phyloP scores from a whole-genome alignment of 2,113 vertebrate genomes.

The Brachirus orientalis region DNA sequence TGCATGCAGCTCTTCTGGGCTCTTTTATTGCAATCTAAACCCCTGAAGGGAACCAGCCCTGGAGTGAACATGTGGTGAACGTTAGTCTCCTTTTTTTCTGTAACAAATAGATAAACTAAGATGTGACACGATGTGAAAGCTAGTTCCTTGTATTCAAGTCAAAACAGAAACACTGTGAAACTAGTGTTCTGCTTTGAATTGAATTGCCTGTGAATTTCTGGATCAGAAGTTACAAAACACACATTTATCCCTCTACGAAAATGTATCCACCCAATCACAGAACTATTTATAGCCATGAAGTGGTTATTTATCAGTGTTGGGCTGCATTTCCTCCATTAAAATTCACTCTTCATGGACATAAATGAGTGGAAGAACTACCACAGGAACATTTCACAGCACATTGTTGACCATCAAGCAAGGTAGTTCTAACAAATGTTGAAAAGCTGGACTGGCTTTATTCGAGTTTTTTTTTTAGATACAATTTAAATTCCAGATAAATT shows the following conservation, averaged over 20 bases:
- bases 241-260: conserved; percentile 31
- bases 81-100: conserved; percentile 60
- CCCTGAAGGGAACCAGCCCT: conserved; percentile 52
- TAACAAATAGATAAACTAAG: conserved; percentile 54
- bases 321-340: conserved; percentile 56
- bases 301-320: conserved; percentile 48
- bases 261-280: conserved; percentile 36
- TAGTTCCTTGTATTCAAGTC: conserved; percentile 39
- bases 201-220: background rate
- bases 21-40: conserved; percentile 66
- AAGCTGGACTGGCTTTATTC: conserved; percentile 74
- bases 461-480: conserved; percentile 49
- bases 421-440: conserved; percentile 51
- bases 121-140: conserved; percentile 50
- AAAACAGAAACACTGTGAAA: conserved; percentile 34
- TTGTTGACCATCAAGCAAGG: conserved; percentile 52
- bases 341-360: conserved; percentile 22
- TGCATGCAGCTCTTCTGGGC: conserved; percentile 54
- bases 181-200: conserved; percentile 27
- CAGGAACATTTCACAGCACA: conserved; percentile 35
- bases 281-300: conserved; percentile 33
- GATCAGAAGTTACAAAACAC: conserved; percentile 21
- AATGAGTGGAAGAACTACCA: conserved; percentile 42
- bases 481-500: conserved; percentile 65
- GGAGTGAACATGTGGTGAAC: conserved; percentile 60